A percentile compares a stretch with the other conserved stretches of the same genome.
phyloP scores from a whole-genome alignment of 2,888 invertebrate species.

The Eucriotettix oculatus region DNA sequence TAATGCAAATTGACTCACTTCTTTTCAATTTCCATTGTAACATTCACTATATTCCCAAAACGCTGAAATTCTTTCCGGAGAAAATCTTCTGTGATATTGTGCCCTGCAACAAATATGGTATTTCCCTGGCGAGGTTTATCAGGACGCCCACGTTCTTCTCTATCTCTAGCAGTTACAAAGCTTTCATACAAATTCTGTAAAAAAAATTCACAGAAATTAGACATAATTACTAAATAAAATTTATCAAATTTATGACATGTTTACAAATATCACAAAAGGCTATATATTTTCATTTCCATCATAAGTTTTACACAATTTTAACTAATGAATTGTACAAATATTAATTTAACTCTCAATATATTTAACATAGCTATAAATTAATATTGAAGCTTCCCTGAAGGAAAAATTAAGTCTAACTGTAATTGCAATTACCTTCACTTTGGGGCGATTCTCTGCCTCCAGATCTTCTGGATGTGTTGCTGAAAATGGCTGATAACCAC shows the following conservation, averaged over 20 bases:
- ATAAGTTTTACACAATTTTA: too few relatives aligned
- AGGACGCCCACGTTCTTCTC: constrained; percentile 37
- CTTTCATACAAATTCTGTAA: constrained; percentile 52
- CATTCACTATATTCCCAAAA: constrained; percentile 60
- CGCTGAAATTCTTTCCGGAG: constrained; percentile 56
- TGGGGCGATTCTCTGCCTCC: constrained; percentile 42
- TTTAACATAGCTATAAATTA: too few relatives aligned
- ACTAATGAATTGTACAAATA: too few relatives aligned
- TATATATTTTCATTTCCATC: too few relatives aligned
- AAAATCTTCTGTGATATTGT: constrained; percentile 63
- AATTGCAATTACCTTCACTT: constrained; percentile 33
- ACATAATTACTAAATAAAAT: neutral
- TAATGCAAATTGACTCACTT: constrained; percentile 32
- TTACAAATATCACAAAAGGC: too few relatives aligned
- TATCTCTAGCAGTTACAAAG: constrained; percentile 50
- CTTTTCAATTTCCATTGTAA: constrained; percentile 71
- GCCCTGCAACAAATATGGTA: constrained; percentile 67
- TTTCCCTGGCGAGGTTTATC: constrained; percentile 59
- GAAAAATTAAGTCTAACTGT: too few relatives aligned
- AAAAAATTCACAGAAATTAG: neutral
- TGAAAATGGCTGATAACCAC: constrained; percentile 83
- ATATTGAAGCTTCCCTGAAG: too few relatives aligned
- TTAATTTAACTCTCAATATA: too few relatives aligned
- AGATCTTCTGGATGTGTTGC: constrained; percentile 64
- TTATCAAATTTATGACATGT: neutral